These are phyloP conservation scores for Sebastes minor DNA, from an alignment of 2,797 vertebrate genomes.

Conservation along the genomic window DNA sequence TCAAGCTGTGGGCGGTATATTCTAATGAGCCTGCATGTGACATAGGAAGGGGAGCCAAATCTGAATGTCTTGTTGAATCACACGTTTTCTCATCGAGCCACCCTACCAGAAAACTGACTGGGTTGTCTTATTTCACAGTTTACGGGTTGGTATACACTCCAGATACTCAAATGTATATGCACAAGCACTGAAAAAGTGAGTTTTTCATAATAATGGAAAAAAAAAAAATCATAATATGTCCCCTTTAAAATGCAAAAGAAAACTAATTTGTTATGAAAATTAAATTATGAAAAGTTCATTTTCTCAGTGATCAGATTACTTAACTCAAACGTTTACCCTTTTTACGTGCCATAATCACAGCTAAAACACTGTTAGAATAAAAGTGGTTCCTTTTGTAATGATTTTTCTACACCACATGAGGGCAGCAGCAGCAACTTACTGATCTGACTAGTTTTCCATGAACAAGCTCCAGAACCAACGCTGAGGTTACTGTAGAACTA, in stretches of 20 bases:
- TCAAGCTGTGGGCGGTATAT: background rate
- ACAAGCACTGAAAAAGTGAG: background rate
- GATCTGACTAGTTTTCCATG: background rate
- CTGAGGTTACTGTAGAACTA: background rate
- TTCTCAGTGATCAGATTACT: constrained; percentile 9
- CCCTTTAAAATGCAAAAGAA: constrained; percentile 6
- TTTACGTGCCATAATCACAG: constrained; percentile 62
- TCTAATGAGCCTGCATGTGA: background rate
- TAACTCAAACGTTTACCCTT: constrained; percentile 17
- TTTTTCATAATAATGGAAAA: background rate
- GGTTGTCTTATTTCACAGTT: no score
- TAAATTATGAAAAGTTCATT: background rate
- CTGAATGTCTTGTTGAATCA: background rate
- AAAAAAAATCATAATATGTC: background rate
- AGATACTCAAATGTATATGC: background rate
- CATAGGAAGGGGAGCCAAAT: background rate
- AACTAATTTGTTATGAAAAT: background rate
- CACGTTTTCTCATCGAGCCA: background rate
- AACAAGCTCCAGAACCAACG: background rate
- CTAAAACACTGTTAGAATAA: constrained; percentile 80
- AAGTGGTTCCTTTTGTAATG: constrained; percentile 47
- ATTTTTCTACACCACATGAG: constrained; percentile 47
- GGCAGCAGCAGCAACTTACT: constrained; percentile 44
- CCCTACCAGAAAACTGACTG: background rate
- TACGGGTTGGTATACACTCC: no score